Conservation (phyloP, 2,797 vertebrate genomes). For the Acomys russatus region DNA sequence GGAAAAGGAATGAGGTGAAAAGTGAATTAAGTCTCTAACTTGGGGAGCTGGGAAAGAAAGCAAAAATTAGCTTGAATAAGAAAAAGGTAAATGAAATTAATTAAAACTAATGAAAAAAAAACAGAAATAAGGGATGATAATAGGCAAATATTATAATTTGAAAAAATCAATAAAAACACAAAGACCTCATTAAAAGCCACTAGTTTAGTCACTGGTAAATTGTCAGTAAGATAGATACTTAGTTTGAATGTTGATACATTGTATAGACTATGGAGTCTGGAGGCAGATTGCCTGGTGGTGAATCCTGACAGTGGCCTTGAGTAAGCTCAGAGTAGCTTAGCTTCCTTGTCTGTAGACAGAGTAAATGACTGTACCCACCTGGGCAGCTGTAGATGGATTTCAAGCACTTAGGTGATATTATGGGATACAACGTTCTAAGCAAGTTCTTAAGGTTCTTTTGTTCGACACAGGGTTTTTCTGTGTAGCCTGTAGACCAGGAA, state of each 20-base stretch:
- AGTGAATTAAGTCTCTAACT: background rate
- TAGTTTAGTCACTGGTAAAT: background rate
- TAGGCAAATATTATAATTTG: background rate
- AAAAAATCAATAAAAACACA: background rate
- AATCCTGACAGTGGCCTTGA: background rate
- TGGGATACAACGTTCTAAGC: background rate
- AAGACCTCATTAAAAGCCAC: background rate
- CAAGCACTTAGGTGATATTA: background rate
- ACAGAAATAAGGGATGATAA: background rate
- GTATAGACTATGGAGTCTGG: background rate
- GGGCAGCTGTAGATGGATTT: background rate
- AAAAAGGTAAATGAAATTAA: background rate
- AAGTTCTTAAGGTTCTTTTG: background rate
- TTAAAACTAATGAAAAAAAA: background rate
- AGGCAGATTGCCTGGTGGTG: background rate
- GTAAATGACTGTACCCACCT: background rate
- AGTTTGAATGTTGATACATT: background rate
- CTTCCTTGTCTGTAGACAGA: background rate
- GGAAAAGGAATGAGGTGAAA: background rate
- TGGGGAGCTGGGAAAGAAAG: background rate
- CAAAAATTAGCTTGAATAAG: background rate
- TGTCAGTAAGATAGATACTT: background rate
- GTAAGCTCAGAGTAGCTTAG: background rate
- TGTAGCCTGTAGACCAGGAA: too few relatives aligned
- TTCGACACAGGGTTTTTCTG: too few relatives aligned